Percentiles rank a stretch among this genome's conserved stretches.
Conservation (phyloP, 2,888 invertebrate species). For the Halocaridina rubra region DNA sequence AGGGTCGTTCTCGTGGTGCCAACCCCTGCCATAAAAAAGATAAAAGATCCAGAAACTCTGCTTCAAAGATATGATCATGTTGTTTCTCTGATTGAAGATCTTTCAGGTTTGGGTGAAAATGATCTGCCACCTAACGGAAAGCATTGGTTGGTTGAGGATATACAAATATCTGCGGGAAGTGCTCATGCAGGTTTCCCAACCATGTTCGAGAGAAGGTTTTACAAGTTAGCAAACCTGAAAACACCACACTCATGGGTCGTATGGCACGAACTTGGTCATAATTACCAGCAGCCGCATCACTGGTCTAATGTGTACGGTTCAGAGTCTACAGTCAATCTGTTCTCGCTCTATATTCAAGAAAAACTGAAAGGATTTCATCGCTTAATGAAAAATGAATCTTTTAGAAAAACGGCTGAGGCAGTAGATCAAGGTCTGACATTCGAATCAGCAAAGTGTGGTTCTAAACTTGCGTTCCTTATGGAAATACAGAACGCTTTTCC, state of each 20-base stretch:
- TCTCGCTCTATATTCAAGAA: constrained; percentile 35
- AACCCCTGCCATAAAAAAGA: neutral
- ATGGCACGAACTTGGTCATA: constrained; percentile 42
- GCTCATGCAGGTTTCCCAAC: constrained; percentile 34
- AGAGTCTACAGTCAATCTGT: constrained; percentile 40
- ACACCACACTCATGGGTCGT: constrained; percentile 26
- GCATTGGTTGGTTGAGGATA: constrained; percentile 31
- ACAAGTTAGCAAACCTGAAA: neutral
- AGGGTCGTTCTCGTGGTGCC: constrained; percentile 21
- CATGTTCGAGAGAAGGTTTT: constrained; percentile 18
- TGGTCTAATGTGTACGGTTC: constrained; percentile 30
- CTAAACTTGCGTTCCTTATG: constrained; percentile 31
- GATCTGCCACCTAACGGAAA: constrained; percentile 28
- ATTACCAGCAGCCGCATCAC: constrained; percentile 8
- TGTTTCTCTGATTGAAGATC: neutral
- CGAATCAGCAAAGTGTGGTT: neutral
- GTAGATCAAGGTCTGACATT: constrained; percentile 27
- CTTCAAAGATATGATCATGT: constrained; percentile 14
- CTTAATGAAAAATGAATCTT: neutral
- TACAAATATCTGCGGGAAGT: constrained; percentile 20
- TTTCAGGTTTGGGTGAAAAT: constrained; percentile 1
- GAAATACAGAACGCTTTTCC: constrained; percentile 37
- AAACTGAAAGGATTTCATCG: neutral
- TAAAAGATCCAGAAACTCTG: neutral
- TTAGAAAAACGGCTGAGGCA: neutral